Conservation (phyloP, 2,797 vertebrate genomes). For the Chiloscyllium punctatum region DNA sequence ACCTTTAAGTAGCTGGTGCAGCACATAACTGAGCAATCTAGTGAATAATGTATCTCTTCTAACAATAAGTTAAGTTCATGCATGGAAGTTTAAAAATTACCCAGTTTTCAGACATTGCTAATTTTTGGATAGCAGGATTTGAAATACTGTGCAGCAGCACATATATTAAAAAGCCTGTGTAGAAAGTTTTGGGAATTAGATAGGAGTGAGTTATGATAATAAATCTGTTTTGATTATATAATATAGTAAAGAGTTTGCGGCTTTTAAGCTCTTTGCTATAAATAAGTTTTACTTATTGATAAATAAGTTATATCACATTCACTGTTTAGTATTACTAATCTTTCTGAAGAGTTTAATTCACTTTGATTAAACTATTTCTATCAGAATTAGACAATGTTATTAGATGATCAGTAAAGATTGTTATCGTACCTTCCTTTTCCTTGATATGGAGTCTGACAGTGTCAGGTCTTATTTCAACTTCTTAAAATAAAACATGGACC, state of each 20-base stretch:
- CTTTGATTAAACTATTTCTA: background rate
- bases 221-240: background rate
- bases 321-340: background rate
- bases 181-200: background rate
- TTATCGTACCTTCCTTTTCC: background rate
- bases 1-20: too few relatives aligned
- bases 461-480: background rate
- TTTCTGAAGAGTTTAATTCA: background rate
- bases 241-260: background rate
- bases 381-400: background rate
- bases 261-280: background rate
- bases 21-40: too few relatives aligned
- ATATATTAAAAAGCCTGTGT: too few relatives aligned
- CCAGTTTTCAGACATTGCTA: too few relatives aligned
- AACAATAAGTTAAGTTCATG: too few relatives aligned
- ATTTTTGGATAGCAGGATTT: too few relatives aligned
- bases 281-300: background rate
- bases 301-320: background rate
- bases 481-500: background rate
- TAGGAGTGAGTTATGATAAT: too few relatives aligned
- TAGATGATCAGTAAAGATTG: background rate
- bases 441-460: background rate
- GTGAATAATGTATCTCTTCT: too few relatives aligned
- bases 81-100: too few relatives aligned
- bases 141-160: background rate